Percentiles rank a stretch among this genome's conserved stretches.
Evolutionary conservation across 2,113 vertebrate species (phyloP).

Genomic region (cattle (Bos taurus)): DNA sequence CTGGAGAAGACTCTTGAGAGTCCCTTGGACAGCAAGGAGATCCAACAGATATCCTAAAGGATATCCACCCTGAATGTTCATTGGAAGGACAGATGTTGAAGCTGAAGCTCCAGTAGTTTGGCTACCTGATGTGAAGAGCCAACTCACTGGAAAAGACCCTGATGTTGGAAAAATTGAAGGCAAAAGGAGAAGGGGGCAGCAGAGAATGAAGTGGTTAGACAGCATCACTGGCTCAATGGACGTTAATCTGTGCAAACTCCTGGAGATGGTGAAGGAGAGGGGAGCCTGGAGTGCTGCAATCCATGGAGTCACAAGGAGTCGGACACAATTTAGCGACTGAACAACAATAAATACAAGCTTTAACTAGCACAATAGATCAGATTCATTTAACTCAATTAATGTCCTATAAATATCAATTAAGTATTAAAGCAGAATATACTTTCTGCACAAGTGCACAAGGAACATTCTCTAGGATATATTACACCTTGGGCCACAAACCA

Average conservation of each 20-base stretch:
- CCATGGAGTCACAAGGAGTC: not conserved
- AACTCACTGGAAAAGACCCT: not conserved
- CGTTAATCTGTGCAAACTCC: fast-evolving
- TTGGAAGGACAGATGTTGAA: too few species aligned
- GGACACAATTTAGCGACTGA: not conserved
- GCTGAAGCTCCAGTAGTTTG: not conserved
- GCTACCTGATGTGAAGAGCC: not conserved
- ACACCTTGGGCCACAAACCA: not conserved
- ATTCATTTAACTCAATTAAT: not conserved
- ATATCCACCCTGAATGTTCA: not conserved
- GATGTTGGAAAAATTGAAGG: not conserved
- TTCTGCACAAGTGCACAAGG: not conserved
- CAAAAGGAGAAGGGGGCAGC: not conserved
- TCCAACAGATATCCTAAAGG: not conserved
- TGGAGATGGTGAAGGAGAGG: not conserved
- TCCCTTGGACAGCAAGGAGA: not conserved
- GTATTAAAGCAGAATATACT: not conserved
- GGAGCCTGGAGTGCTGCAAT: not conserved
- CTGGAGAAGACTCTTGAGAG: not conserved
- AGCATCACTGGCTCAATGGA: not conserved
- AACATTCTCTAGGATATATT: not conserved
- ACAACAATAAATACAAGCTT: not conserved
- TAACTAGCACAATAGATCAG: not conserved
- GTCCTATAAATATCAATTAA: not conserved
- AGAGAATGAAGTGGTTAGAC: not conserved